A percentile compares a stretch with the other conserved stretches of the same genome.
Conservation (phyloP, 2,888 invertebrate species). For the Strigamia transsilvanica region DNA sequence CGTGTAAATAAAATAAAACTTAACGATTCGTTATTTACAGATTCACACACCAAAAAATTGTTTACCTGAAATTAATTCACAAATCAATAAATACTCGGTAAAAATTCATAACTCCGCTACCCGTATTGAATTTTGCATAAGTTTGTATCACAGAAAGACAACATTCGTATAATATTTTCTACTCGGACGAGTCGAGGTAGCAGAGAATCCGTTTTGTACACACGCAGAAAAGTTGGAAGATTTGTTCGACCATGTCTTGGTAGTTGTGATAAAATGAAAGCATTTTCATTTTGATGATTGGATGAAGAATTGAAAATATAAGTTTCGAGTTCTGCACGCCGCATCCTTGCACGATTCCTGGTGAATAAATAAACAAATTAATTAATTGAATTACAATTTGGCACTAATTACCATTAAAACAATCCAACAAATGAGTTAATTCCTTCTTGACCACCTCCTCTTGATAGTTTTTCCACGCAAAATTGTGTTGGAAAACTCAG, state of each 20-base stretch:
- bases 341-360: too few species aligned
- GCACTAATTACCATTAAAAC: constrained; percentile 70
- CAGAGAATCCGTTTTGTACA: constrained; percentile 76
- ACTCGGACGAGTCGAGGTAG: constrained; percentile 70
- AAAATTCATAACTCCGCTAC: constrained; percentile 57
- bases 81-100: not conserved
- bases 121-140: constrained; percentile 66
- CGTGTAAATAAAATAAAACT: too few species aligned
- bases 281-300: too few species aligned
- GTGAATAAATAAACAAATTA: too few species aligned
- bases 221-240: constrained; percentile 77
- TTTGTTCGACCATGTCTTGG: constrained; percentile 78
- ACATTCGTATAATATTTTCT: constrained; percentile 73
- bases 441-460: constrained; percentile 73
- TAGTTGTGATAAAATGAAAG: constrained; percentile 80
- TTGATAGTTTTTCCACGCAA: constrained; percentile 68
- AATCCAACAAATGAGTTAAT: constrained; percentile 79
- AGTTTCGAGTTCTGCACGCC: too few species aligned
- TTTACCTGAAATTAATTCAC: constrained; percentile 53
- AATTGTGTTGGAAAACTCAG: too few species aligned
- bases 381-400: too few species aligned
- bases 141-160: constrained; percentile 76
- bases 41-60: too few species aligned
- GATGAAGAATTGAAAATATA: too few species aligned
- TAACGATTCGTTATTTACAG: too few species aligned